Conservation (phyloP, 1,140 invertebrate species). For the Oscheius sp. region DNA sequence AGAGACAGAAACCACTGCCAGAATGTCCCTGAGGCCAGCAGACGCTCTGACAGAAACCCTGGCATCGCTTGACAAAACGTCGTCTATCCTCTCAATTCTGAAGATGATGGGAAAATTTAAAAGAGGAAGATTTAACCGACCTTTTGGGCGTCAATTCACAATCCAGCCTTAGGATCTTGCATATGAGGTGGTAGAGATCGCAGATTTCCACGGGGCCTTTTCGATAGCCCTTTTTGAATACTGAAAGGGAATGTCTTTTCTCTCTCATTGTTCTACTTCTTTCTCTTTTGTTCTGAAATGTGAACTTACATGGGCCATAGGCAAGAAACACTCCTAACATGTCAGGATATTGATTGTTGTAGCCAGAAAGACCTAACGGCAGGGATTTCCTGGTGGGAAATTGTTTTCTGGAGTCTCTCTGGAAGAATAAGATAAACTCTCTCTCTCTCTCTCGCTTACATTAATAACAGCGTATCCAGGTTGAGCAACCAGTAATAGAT, state of each 20-base stretch:
- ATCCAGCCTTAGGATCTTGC: constrained; percentile 13
- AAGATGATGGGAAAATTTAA: neutral
- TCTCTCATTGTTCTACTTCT: constrained; percentile 9
- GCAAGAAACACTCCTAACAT: constrained; percentile 26
- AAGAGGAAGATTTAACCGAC: neutral
- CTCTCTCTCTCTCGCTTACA: neutral
- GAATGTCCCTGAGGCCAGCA: too few relatives aligned
- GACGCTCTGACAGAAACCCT: constrained; percentile 12
- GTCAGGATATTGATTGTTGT: constrained; percentile 17
- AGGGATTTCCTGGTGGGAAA: constrained; percentile 1
- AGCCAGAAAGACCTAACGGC: constrained; percentile 14
- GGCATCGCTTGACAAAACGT: constrained; percentile 22
- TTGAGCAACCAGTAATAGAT: constrained; percentile 24
- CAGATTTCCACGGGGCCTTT: constrained; percentile 28
- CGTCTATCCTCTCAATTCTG: constrained; percentile 22
- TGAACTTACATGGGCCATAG: constrained; percentile 26
- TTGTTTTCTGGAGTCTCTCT: constrained; percentile 31
- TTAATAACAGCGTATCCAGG: constrained; percentile 30
- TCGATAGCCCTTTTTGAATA: constrained; percentile 15
- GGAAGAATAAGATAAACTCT: neutral
- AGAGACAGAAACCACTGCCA: too few relatives aligned
- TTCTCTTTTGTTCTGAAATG: too few relatives aligned
- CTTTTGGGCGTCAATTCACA: constrained; percentile 25
- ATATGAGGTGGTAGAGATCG: constrained; percentile 31
- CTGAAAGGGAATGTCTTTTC: constrained; percentile 15